A percentile compares a stretch with the other conserved stretches of the same genome.
Evolutionary conservation across 2,888 invertebrate species (phyloP).

Genomic region (Pseudococcus viburni): DNA sequence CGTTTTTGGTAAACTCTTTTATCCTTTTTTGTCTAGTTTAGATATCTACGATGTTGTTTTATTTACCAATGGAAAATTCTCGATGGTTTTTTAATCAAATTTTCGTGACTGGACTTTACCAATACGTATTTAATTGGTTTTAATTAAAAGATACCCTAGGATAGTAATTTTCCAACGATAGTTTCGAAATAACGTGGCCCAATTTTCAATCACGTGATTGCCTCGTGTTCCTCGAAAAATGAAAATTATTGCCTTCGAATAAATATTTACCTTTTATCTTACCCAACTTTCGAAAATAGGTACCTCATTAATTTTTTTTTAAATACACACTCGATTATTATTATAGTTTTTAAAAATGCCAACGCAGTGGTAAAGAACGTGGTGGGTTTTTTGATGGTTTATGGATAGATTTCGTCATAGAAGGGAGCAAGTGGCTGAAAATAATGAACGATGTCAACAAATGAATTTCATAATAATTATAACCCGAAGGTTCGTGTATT

Average conservation of each 20-base stretch:
- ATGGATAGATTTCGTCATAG: background rate
- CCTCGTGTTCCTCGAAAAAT: background rate
- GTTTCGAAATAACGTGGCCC: background rate
- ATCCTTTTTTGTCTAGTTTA: background rate
- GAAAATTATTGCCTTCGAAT: background rate
- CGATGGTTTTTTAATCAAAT: background rate
- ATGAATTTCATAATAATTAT: background rate
- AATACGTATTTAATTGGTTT: background rate
- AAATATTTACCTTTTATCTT: background rate
- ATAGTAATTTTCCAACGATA: background rate
- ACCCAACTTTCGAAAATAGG: background rate
- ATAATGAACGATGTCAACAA: background rate
- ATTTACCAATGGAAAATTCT: background rate
- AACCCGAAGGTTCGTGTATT: background rate
- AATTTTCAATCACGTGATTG: conserved; percentile 4
- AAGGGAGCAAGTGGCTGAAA: background rate
- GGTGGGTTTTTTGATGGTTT: background rate
- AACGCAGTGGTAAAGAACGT: background rate
- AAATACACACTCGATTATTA: conserved; percentile 15
- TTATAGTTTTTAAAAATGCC: background rate
- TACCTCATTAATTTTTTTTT: conserved; percentile 2
- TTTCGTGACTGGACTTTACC: background rate
- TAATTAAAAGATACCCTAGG: background rate
- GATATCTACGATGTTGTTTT: too few species aligned
- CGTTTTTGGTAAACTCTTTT: background rate